Percentiles rank a stretch among this genome's conserved stretches.
Conservation (phyloP, 2,797 vertebrate species). For the Triplophysa bombifrons region DNA sequence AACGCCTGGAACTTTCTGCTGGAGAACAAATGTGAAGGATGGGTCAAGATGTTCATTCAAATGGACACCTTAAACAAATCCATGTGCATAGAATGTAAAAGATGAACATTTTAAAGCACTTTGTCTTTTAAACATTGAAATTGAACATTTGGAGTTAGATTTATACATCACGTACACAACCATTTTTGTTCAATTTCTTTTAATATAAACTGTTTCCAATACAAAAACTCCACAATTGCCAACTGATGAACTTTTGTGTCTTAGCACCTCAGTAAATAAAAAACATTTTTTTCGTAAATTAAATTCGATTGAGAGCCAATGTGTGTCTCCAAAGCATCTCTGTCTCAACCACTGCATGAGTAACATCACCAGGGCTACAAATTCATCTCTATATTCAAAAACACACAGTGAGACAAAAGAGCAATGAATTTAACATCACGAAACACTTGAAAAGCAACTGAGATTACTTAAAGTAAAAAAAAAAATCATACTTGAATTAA, state of each 20-base stretch:
- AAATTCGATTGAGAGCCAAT: slow-evolving; percentile 5
- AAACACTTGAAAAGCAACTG: background rate
- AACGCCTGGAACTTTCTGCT: background rate
- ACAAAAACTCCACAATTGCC: background rate
- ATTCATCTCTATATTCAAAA: background rate
- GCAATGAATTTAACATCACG: background rate
- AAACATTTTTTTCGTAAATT: background rate
- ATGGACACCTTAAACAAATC: background rate
- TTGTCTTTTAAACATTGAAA: background rate
- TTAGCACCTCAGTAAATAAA: background rate
- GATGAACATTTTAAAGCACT: background rate
- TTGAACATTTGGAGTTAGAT: background rate
- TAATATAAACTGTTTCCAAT: background rate
- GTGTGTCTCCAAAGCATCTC: background rate
- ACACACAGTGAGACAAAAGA: background rate
- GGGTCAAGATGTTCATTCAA: background rate
- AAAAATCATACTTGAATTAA: background rate
- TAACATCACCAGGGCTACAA: background rate
- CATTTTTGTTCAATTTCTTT: background rate
- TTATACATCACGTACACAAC: background rate
- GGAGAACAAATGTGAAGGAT: too few species aligned
- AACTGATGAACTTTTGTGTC: background rate
- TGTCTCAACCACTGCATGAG: background rate
- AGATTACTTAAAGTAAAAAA: background rate
- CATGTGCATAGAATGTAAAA: background rate